Evolutionary conservation across 2,888 invertebrate genomes (phyloP), one percentile per base, ranked within the genome.

Genomic region (Macaria liturata): DNA sequence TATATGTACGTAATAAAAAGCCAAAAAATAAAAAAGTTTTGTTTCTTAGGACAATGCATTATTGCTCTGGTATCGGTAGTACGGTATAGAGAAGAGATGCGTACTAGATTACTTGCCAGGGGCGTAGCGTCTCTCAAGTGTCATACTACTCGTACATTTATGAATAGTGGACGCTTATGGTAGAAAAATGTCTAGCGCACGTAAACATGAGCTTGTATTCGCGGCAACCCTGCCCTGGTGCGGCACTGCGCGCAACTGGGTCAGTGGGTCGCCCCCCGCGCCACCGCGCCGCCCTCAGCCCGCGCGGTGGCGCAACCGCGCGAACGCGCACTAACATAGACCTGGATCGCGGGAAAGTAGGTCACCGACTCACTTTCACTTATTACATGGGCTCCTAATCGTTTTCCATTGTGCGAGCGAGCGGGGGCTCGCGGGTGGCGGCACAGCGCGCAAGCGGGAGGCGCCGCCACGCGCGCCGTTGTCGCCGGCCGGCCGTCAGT

Each of bases 271-370:
- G 94, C 94, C 93, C 89, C 86, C 86, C 82, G 83, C 95, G 94
- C 94, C 93, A 88, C 86, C 86, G 82, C 83, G 70, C 83, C 81
- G 70, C 74, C 79, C 93, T 93, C 93, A 93, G 88, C 85, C 86
- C 86, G 86, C 81, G 81, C 83, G 82, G 87, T 88, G 86, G 92
- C 93, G 87, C 86, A 88, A 87, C 84, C 83, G 86, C 88, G 88
- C 88, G 88, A 90, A 86, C 91, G 88, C 88, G 90, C 90, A 91
- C 94, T 95, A 95, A 96, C 96, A 96, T 96, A 96, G 96, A 96
- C 96, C 96, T 96, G 96, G 95, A 96, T 96, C 95, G 94, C 93
- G 93, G 94, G 95, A 96, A 97, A 96, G 96, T 96, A 95, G 96
- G 96, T 96, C 96, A 96, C 94, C 94, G 93, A 94, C 93, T 95